phyloP scores from a whole-genome alignment of 37 sponge, comb jelly and placozoan species.

The Haliclona indistincta region DNA sequence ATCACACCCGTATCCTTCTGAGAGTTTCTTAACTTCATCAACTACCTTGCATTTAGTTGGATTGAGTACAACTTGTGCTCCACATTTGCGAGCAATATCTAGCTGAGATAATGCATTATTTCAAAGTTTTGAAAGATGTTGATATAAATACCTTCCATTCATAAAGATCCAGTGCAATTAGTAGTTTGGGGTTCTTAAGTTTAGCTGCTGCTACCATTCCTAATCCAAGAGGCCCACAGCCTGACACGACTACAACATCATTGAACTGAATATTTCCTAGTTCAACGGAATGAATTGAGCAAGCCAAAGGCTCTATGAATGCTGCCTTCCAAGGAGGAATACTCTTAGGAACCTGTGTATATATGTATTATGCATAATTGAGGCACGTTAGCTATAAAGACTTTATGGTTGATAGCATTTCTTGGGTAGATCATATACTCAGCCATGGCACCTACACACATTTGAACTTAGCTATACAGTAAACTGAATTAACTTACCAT shows the following conservation, averaged over 20 bases:
- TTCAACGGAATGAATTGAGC: conserved; percentile 71
- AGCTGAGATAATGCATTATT: conserved; percentile 22
- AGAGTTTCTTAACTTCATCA: conserved; percentile 53
- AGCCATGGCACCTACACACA: conserved; percentile 60
- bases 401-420: conserved; percentile 50
- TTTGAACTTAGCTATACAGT: neutral
- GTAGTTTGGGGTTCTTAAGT: conserved; percentile 53
- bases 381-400: neutral
- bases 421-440: conserved; percentile 65
- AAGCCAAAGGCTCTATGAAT: conserved; percentile 70
- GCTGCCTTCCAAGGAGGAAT: conserved; percentile 73
- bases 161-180: conserved; percentile 68
- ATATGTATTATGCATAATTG: neutral
- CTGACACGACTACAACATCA: conserved; percentile 70
- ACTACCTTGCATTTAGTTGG: conserved; percentile 58
- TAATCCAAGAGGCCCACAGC: conserved; percentile 76
- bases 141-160: conserved; percentile 69
- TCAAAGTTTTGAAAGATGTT: neutral
- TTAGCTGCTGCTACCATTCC: conserved; percentile 77
- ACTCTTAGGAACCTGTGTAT: conserved; percentile 51
- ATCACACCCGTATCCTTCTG: conserved; percentile 74
- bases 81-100: conserved; percentile 71
- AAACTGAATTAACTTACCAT: conserved; percentile 21
- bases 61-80: conserved; percentile 66
- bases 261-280: conserved; percentile 51